Evolutionary conservation across 2,888 invertebrate species (phyloP), one percentile per base, ranked within the genome.

Genomic region (Hypomecis punctinalis): DNA sequence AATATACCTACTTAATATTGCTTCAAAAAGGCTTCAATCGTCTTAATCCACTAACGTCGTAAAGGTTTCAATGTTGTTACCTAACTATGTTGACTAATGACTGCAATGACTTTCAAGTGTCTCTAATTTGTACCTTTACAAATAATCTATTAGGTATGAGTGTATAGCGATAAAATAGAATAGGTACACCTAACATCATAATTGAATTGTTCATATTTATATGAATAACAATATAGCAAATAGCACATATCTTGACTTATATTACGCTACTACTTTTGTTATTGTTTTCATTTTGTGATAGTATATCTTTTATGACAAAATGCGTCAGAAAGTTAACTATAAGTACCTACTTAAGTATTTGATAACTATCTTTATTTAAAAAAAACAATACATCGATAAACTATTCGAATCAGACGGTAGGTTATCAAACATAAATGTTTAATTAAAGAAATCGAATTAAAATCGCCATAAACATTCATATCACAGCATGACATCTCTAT

Each of bases 291-390:
- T 23, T 39, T 23, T 39, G 47, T 39, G 47, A 47, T 56, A 39
- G 39, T 40, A 7, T 47, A 47, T 56, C 56, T 39, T 39, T 45
- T 37, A 55, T 55, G 55, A 55, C 55, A 47, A 56, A 56, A 39
- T 56, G 47, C 56, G 56, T 56, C 56, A 56, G 56, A 47, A 47
- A 47, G 47, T 56, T 43, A 45, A 55, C 37, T 46, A n/a, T 55
- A 55, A n/a, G n/a, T 33, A 11, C 5, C 10, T n/a, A 9, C 5
- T 9, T 9, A 5, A 10, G n/a, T 33, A 23, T 5, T 33, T n/a
- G 10, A 42, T 52, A 40, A 42, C 11, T 56, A 47, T 56, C 47
- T 47, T 56, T 33, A 40, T 47, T 47, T 39, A 23, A n/a, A 39
- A n/a, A 39, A 56, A 56, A 56, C 56, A 56, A 7, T 10, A 35